Conservation (phyloP, 1,140 invertebrate genomes). For the Mylabris phalerata region DNA sequence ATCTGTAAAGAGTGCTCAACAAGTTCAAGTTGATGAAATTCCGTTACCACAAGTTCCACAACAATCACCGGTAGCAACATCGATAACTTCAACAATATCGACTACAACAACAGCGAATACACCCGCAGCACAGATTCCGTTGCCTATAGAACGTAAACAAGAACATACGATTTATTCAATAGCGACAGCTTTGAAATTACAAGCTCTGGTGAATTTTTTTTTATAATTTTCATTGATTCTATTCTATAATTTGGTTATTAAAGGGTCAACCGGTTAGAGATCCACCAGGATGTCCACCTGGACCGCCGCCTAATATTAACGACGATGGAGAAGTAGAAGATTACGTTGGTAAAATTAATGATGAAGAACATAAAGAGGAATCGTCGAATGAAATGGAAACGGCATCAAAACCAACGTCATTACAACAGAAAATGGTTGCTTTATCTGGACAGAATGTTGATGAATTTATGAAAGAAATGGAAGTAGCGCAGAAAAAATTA, state of each 20-base stretch:
- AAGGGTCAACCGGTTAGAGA: slow-evolving; percentile 44
- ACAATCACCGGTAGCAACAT: slow-evolving; percentile 24
- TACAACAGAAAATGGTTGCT: slow-evolving; percentile 78
- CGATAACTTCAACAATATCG: too few species aligned
- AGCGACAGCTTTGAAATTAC: slow-evolving; percentile 39
- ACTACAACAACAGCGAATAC: slow-evolving; percentile 8
- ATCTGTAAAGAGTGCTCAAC: slow-evolving; percentile 89
- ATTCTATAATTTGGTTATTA: background rate
- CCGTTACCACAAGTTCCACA: slow-evolving; percentile 66
- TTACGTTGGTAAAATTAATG: slow-evolving; percentile 28
- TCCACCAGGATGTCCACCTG: slow-evolving; percentile 83
- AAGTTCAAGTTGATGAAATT: slow-evolving; percentile 95
- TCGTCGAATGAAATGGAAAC: slow-evolving; percentile 26
- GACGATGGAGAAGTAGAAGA: slow-evolving; percentile 56
- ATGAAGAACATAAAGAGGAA: slow-evolving; percentile 29
- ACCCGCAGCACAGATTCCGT: slow-evolving; percentile 57
- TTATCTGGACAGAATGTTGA: slow-evolving; percentile 87
- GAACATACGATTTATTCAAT: slow-evolving; percentile 44
- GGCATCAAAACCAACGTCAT: slow-evolving; percentile 61
- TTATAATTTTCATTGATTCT: background rate
- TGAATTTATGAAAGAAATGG: slow-evolving; percentile 86
- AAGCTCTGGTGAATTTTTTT: slow-evolving; percentile 31
- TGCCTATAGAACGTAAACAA: slow-evolving; percentile 50
- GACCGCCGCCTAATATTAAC: slow-evolving; percentile 66
- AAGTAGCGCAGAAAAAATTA: slow-evolving; percentile 71